A percentile compares a stretch with the other conserved stretches of the same genome.
Evolutionary conservation across 2,888 invertebrate species (phyloP).

Genomic region (Gari tellinella): DNA sequence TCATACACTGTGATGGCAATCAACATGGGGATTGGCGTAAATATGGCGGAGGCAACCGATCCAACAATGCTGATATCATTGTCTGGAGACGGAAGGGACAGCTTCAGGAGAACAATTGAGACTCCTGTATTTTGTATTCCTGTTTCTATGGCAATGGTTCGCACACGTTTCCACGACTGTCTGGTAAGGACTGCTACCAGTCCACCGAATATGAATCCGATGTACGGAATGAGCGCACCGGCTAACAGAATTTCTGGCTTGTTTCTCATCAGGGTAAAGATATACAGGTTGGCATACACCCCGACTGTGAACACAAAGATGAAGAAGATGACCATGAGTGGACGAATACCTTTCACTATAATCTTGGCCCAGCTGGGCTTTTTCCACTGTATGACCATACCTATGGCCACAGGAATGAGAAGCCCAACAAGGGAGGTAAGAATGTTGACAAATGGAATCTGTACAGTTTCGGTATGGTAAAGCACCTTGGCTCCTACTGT

Average conservation of each 20-base stretch:
- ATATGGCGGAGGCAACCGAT: constrained; percentile 77
- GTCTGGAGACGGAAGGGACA: constrained; percentile 77
- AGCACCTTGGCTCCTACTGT: constrained; percentile 82
- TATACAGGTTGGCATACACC: constrained; percentile 84
- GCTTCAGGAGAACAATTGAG: constrained; percentile 83
- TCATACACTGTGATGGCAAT: constrained; percentile 67
- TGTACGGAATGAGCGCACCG: constrained; percentile 84
- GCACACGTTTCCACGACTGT: constrained; percentile 83
- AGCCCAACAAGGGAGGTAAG: constrained; percentile 83
- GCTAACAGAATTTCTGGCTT: constrained; percentile 79
- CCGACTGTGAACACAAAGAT: constrained; percentile 85
- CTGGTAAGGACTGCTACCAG: constrained; percentile 75
- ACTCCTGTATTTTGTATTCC: constrained; percentile 94
- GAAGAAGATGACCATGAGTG: constrained; percentile 84
- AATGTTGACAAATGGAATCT: constrained; percentile 85
- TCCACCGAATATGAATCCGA: constrained; percentile 85
- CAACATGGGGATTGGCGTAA: constrained; percentile 78
- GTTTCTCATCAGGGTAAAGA: constrained; percentile 82
- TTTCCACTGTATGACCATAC: constrained; percentile 83
- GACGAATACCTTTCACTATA: constrained; percentile 82
- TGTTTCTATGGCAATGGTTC: constrained; percentile 93
- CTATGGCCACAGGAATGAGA: constrained; percentile 85
- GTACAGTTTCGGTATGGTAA: constrained; percentile 77
- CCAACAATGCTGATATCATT: constrained; percentile 88
- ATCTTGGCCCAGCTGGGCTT: constrained; percentile 80